phyloP scores from a whole-genome alignment of 1,140 invertebrate species.

The Pogonus chalceus region DNA sequence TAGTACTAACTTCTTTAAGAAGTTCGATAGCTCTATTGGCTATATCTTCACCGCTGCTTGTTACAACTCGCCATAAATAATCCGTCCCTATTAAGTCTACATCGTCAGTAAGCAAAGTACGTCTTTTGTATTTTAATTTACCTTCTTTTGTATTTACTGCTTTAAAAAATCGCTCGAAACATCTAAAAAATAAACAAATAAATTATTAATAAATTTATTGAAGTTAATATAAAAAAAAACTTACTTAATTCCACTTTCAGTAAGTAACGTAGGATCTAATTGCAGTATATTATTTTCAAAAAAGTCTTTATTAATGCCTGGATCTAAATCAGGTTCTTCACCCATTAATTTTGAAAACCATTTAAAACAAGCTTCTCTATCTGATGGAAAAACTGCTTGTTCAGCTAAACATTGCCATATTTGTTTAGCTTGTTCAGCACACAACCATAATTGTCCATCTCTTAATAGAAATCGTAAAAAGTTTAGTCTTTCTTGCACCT shows the following conservation, averaged over 20 bases:
- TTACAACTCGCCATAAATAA: slow-evolving; percentile 91
- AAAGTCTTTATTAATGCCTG: slow-evolving; percentile 92
- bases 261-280: slow-evolving; percentile 81
- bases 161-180: slow-evolving; percentile 92
- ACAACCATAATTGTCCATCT: slow-evolving; percentile 92
- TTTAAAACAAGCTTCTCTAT: slow-evolving; percentile 94
- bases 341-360: slow-evolving; percentile 99
- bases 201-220: neutral
- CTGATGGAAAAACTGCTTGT: slow-evolving; percentile 80
- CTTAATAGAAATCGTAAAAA: slow-evolving; percentile 87
- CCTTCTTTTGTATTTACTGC: slow-evolving; percentile 93
- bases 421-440: slow-evolving; percentile 91
- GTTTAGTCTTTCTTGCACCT: slow-evolving; percentile 83
- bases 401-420: slow-evolving; percentile 96
- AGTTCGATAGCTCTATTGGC: slow-evolving; percentile 84
- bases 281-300: slow-evolving; percentile 93
- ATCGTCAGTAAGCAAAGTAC: slow-evolving; percentile 73
- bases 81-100: slow-evolving; percentile 90
- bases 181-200: slow-evolving; percentile 37
- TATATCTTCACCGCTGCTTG: slow-evolving; percentile 83
- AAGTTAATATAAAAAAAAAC: slow-evolving; percentile 17
- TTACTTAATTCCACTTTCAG: slow-evolving; percentile 91
- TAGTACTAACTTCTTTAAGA: slow-evolving; percentile 87
- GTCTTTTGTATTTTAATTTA: slow-evolving; percentile 78
- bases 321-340: slow-evolving; percentile 93